A percentile compares a stretch with the other conserved stretches of the same genome.
Evolutionary conservation across 2,888 invertebrate genomes (phyloP).

Genomic region (Oeneis ivallda): DNA sequence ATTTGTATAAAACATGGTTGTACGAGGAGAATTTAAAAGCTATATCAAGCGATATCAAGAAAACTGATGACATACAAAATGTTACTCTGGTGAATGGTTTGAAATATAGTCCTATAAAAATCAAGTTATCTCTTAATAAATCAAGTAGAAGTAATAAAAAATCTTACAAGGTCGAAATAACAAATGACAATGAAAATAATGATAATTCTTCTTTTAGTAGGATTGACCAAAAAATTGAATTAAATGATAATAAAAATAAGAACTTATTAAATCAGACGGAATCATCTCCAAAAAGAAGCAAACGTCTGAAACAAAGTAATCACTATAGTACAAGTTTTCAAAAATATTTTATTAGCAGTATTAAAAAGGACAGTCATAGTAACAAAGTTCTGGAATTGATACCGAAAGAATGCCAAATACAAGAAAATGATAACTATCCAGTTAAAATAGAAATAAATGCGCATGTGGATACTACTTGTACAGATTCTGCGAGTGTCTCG

Average conservation of each 20-base stretch:
- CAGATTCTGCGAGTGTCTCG: not conserved
- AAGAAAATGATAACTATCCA: not conserved
- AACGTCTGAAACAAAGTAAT: slow-evolving; percentile 7
- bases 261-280: not conserved
- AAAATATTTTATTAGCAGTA: not conserved
- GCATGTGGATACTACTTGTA: not conserved
- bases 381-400: not conserved
- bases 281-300: not conserved
- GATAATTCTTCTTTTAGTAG: not conserved
- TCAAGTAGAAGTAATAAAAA: slow-evolving; percentile 21
- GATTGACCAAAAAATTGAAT: not conserved
- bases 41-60: slow-evolving; percentile 49
- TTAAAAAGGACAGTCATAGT: slow-evolving; percentile 1
- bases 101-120: slow-evolving; percentile 38
- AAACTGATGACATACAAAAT: slow-evolving; percentile 57
- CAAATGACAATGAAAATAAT: slow-evolving; percentile 9
- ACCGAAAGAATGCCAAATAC: not conserved
- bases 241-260: not conserved
- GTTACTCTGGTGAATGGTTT: slow-evolving; percentile 63
- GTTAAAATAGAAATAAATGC: not conserved
- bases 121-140: slow-evolving; percentile 21
- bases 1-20: slow-evolving; percentile 77
- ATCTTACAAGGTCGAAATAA: slow-evolving; percentile 18
- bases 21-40: slow-evolving; percentile 57
- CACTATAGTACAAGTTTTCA: not conserved